phyloP scores from a whole-genome alignment of 1,140 invertebrate species.

The Archivesica marissinica region DNA sequence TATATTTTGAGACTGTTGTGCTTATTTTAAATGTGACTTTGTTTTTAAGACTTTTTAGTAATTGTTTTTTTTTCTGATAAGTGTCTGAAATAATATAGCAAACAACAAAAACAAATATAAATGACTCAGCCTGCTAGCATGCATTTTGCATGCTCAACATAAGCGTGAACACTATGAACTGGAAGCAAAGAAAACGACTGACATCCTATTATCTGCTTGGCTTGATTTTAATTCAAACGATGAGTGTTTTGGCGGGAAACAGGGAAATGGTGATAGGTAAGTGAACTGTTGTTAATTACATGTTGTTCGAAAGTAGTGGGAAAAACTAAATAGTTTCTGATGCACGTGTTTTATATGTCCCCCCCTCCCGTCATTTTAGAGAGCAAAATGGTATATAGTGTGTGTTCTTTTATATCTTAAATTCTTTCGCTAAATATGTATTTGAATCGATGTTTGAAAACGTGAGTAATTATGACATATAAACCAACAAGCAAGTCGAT shows the following conservation, averaged over 20 bases:
- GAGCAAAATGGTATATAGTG: too few species aligned
- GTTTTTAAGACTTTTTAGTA: too few species aligned
- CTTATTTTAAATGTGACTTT: neutral
- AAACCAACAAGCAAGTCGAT: too few species aligned
- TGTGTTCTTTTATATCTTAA: too few species aligned
- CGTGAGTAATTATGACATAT: too few species aligned
- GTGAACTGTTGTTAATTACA: neutral
- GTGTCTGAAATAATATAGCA: neutral
- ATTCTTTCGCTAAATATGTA: too few species aligned
- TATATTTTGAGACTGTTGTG: neutral
- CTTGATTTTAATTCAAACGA: neutral
- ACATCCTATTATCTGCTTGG: constrained; percentile 26
- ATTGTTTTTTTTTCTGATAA: neutral
- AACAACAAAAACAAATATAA: neutral
- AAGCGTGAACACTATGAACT: constrained; percentile 18
- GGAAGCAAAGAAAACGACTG: constrained; percentile 4
- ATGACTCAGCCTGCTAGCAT: neutral
- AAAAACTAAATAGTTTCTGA: too few species aligned
- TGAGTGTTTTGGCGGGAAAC: constrained; percentile 10
- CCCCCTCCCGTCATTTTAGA: too few species aligned
- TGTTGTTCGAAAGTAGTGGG: too few species aligned
- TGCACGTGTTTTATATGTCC: too few species aligned
- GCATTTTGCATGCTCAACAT: constrained; percentile 12
- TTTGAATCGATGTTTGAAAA: too few species aligned
- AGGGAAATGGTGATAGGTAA: constrained; percentile 14